A percentile compares a stretch with the other conserved stretches of the same genome.
Conservation (phyloP, 1,140 invertebrate genomes). For the Antheraea pernyi region DNA sequence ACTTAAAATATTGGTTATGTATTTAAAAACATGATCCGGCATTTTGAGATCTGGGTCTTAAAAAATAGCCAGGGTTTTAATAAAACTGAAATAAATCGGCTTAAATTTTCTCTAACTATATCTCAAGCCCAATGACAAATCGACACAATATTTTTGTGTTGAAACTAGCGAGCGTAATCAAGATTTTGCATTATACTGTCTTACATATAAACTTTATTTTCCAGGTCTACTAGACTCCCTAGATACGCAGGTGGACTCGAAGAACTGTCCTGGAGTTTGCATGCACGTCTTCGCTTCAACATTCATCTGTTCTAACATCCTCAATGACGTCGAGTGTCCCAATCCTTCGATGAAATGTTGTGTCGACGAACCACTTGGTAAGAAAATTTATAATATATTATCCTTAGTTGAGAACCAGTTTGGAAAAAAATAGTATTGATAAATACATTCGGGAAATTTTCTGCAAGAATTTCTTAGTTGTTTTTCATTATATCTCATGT, state of each 20-base stretch:
- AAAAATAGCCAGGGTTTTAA: no score
- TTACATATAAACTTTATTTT: conserved; percentile 18
- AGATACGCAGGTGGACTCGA: conserved; percentile 89
- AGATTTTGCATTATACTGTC: not conserved
- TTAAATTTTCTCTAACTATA: no score
- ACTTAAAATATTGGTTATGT: no score
- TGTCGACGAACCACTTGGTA: conserved; percentile 82
- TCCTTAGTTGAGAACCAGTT: not conserved
- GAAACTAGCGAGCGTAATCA: not conserved
- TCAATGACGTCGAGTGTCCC: conserved; percentile 89
- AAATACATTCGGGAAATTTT: no score
- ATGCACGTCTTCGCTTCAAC: conserved; percentile 88
- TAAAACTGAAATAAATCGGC: no score
- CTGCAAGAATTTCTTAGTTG: no score
- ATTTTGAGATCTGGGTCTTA: no score
- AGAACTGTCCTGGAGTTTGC: conserved; percentile 92
- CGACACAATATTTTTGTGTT: no score
- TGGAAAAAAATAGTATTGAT: no score
- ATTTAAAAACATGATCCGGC: no score
- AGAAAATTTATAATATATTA: not conserved
- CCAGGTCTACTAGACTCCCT: conserved; percentile 90
- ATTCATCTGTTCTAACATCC: conserved; percentile 90
- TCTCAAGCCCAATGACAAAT: no score
- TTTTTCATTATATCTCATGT: no score
- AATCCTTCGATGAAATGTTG: conserved; percentile 90